Conservation (phyloP, 2,113 vertebrate genomes). For the Rhynchomys soricoides region DNA sequence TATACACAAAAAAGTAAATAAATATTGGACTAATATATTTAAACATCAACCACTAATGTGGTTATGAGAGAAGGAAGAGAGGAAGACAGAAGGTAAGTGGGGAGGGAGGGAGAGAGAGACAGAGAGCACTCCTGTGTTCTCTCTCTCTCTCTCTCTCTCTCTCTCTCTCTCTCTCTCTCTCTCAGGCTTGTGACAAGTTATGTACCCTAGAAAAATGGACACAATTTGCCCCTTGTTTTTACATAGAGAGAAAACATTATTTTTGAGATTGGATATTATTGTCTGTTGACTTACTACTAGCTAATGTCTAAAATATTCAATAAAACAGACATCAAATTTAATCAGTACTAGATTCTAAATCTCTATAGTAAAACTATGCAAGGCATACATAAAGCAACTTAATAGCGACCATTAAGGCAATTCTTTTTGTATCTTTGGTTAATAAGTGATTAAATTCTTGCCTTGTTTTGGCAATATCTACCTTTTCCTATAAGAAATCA, state of each 20-base stretch:
- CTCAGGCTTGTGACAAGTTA: neutral
- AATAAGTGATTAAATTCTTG: slow-evolving; percentile 37
- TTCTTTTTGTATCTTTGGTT: slow-evolving; percentile 7
- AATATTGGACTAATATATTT: slow-evolving; percentile 33
- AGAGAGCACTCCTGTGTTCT: neutral
- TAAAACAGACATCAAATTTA: slow-evolving; percentile 48
- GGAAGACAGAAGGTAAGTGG: neutral
- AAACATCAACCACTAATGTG: neutral
- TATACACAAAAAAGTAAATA: neutral
- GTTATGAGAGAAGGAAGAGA: neutral
- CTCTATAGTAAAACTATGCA: neutral
- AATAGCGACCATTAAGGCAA: neutral
- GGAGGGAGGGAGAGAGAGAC: neutral
- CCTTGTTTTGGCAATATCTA: slow-evolving; percentile 21
- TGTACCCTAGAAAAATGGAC: slow-evolving; percentile 9
- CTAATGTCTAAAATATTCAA: slow-evolving; percentile 52
- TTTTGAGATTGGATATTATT: slow-evolving; percentile 1
- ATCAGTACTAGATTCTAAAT: slow-evolving; percentile 30
- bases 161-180: no score
- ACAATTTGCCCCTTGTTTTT: slow-evolving; percentile 25
- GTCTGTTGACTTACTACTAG: slow-evolving; percentile 9
- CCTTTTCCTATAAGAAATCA: slow-evolving; percentile 39
- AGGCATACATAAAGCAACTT: slow-evolving; percentile 25
- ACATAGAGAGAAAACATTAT: neutral
- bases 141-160: neutral